Base-by-base conservation (phyloP, 2,113 vertebrate species). In the Festucalex cinctus region DNA sequence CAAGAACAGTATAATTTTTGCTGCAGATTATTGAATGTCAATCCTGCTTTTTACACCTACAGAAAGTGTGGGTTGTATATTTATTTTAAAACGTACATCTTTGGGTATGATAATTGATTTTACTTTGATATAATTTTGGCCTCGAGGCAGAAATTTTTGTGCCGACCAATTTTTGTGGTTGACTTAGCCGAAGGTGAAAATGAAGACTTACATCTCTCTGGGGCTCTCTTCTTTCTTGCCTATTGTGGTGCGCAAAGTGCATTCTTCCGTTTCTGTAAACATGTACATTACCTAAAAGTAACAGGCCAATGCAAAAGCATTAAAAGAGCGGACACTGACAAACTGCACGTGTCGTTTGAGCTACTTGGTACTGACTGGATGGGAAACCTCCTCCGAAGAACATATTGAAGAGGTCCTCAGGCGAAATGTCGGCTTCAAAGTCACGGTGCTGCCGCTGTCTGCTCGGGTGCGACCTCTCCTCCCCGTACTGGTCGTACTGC, bases 391-490 rank as follows among this genome's bases (percentile, higher is more conserved):
- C 96, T 12, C 97, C 97, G 68, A 99, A 99, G 85, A 99, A 99
- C 97, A 99, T 98, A 84, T 99, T 99, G 90, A 99, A 99, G 81
- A 99, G 95, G 83, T 99, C 97, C 83, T 98, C 97, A 0, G 97
- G 97, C 36, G 97, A 98, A 85, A 99, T 99, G 85, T 99, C 96
- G 0, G 97, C 96, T 84, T 99, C 97, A 28, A 99, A 99, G n/a
- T 95, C 94, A 0, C 93, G 93, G 85, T 95, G 93, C 73, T 98
- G 94, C 73, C 65, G 83, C 0, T 95, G 94, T 36, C 92, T 91
- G 91, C 72, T 93, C 77, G 88, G 3, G 71, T 93, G 91, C 77
- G 91, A 88, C 63, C 92, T 93, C 80, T 98, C 95, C 0, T 98
- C 95, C 3, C 96, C 97, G 1, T 96, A 97, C 80, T 97, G 94